Base-by-base conservation (phyloP, 2,113 vertebrate species). In the Spheniscus mendiculus region DNA sequence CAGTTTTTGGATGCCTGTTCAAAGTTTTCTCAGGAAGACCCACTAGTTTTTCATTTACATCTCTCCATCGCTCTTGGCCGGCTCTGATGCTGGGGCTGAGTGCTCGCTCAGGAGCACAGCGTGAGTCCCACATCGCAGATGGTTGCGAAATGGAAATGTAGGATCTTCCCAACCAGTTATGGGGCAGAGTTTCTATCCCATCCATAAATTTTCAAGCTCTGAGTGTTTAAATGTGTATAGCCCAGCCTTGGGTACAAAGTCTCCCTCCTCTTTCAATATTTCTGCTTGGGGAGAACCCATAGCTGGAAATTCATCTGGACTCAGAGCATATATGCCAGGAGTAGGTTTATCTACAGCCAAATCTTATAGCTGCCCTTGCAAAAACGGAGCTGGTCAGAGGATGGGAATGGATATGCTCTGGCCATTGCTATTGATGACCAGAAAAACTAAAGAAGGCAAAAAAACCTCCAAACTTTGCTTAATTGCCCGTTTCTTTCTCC, bases 1-100 rank as follows among this genome's bases (percentile, higher is more conserved):
- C 82, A 32, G 87, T 89, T 91, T 94, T 93, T 93, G 83, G 91
- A 90, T 89, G 70, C 47, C 66, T 85, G 62, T 95, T 94, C 89
- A 91, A 94, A 96, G 96, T 77, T 95, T 83, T 85, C 91, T 95
- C 81, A 86, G 89, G 84, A 91, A 86, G 91, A 94, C 59, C 73
- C 93, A 69, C 78, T 83, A 34, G 26, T 36, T 95, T 76, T 85
- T 91, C 84, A 30, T 87, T 92, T 79, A 11, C 49, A 40, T 92
- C 81, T 89, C 83, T 67, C 65, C 81, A 21, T 72, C 1, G 0
- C 49, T 91, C 84, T 87, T 82, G 81, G 91, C 65, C 5, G 1
- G 15, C 69, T 69, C 70, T 49, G 63, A 38, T 1, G 8, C n/a
- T 0, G 1, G 1, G 53, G 7, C 70, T 0, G 1, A 81, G 76